A percentile compares a stretch with the other conserved stretches of the same genome.
Evolutionary conservation across 2,113 vertebrate species (phyloP).

Genomic region (Polyodon spathula): DNA sequence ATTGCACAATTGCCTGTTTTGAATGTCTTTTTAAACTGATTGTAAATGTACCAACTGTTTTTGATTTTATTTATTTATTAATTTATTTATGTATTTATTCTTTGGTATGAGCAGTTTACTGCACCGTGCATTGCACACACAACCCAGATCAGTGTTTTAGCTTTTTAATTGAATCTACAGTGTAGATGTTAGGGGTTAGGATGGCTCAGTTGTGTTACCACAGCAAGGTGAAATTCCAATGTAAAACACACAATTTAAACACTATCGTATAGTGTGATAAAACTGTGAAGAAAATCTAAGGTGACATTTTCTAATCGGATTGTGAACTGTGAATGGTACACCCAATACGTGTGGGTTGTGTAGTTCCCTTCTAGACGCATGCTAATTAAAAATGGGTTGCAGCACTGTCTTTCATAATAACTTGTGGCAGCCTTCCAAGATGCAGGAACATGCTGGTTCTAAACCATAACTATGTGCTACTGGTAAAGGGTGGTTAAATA

Average conservation of each 20-base stretch:
- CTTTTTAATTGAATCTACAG: neutral
- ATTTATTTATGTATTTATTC: no score
- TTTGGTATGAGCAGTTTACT: no score
- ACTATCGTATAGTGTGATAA: neutral
- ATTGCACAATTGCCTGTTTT: no score
- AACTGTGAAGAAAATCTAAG: neutral
- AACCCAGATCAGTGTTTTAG: no score
- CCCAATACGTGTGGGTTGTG: neutral
- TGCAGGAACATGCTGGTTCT: neutral
- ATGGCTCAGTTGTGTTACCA: neutral
- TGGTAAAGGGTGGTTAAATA: neutral
- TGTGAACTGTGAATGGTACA: neutral
- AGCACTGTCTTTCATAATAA: neutral
- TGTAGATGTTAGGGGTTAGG: neutral
- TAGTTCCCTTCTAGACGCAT: neutral
- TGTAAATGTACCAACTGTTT: no score
- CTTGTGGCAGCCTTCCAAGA: neutral
- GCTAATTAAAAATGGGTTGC: neutral
- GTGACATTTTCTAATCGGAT: no score
- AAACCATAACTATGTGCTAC: neutral
- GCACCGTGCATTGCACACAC: no score
- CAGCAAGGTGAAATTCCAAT: neutral
- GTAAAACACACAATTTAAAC: neutral
- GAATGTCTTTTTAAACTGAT: no score
- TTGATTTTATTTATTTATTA: no score